phyloP scores from a whole-genome alignment of 2,888 invertebrate species.

The Lycophotia porphyrea region DNA sequence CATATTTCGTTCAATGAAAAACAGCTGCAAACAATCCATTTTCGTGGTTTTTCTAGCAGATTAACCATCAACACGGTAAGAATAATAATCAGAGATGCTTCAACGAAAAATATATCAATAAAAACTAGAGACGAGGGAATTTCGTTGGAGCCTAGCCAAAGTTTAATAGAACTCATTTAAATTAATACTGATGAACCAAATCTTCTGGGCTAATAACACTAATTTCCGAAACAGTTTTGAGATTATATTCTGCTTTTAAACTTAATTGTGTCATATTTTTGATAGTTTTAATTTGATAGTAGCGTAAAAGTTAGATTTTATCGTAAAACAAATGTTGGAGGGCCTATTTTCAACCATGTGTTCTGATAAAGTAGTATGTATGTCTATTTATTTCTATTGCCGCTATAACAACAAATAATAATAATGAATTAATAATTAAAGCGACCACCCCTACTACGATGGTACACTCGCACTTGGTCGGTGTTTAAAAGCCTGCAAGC shows the following conservation, averaged over 20 bases:
- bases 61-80: constrained; percentile 27
- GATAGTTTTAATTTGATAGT: constrained; percentile 3
- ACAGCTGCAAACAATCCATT: constrained; percentile 44
- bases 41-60: constrained; percentile 35
- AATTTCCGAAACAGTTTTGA: constrained; percentile 44
- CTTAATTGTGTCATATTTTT: constrained; percentile 25
- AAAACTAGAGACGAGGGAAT: constrained; percentile 32
- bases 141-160: constrained; percentile 51
- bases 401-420: too few species aligned
- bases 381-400: too few species aligned
- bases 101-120: constrained; percentile 52
- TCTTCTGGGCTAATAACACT: constrained; percentile 41
- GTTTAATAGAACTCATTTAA: constrained; percentile 55
- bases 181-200: constrained; percentile 52
- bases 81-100: constrained; percentile 49
- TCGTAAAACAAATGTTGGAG: too few species aligned
- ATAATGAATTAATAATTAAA: too few species aligned
- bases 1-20: constrained; percentile 27
- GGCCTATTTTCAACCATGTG: too few species aligned
- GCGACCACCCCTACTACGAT: too few species aligned
- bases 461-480: too few species aligned
- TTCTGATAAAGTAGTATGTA: too few species aligned
- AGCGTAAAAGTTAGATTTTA: too few species aligned
- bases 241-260: constrained; percentile 27
- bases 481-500: not conserved